phyloP scores from a whole-genome alignment of 2,113 vertebrate genomes.

The Hippolais icterina region DNA sequence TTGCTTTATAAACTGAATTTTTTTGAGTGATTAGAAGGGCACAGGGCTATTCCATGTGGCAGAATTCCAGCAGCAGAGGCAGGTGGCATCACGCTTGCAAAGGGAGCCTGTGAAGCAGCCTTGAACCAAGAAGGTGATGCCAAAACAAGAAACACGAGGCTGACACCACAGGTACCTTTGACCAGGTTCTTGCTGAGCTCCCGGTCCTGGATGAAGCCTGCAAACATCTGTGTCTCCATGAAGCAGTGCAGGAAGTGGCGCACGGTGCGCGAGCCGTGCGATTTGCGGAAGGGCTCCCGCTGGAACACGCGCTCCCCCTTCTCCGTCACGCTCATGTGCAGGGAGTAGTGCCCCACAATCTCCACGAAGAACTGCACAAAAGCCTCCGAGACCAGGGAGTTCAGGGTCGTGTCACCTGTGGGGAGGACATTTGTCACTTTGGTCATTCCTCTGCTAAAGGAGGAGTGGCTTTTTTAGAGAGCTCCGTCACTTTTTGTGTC shows the following conservation, averaged over 20 bases:
- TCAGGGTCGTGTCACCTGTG: constrained; percentile 68
- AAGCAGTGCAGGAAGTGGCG: constrained; percentile 93
- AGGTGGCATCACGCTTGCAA: rapidly evolving
- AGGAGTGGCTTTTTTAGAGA: neutral
- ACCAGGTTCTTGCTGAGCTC: constrained; percentile 86
- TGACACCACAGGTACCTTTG: constrained; percentile 77
- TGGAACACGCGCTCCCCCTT: constrained; percentile 83
- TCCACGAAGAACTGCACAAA: constrained; percentile 97
- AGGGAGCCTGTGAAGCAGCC: neutral
- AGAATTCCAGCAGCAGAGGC: neutral
- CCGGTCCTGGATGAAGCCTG: constrained; percentile 95
- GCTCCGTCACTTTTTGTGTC: neutral
- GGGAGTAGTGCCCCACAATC: constrained; percentile 91
- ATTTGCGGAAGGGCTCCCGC: constrained; percentile 89
- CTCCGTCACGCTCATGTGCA: constrained; percentile 85
- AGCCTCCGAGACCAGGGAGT: constrained; percentile 88
- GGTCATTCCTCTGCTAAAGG: neutral
- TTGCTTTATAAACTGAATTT: neutral
- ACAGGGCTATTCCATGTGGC: rapidly evolving
- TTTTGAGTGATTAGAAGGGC: neutral
- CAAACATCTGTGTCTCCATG: constrained; percentile 99
- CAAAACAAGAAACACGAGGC: neutral
- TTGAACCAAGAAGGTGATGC: neutral
- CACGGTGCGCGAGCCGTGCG: constrained; percentile 85
- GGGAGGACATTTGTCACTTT: neutral